Base-by-base conservation (phyloP, 2,113 vertebrate genomes). In the Salvelinus sp. region DNA sequence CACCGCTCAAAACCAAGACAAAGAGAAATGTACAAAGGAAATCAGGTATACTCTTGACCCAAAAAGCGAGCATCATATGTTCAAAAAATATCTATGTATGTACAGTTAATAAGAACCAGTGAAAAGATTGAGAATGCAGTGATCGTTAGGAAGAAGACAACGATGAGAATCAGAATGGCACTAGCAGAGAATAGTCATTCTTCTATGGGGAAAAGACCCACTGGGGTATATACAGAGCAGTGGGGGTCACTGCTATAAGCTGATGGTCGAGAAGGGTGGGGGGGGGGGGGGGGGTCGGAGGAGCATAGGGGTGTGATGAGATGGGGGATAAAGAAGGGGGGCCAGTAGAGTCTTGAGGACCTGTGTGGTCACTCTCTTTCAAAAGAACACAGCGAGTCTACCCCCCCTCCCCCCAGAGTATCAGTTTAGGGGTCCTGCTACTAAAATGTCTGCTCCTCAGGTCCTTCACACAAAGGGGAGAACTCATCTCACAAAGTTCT, bases 341-440 rank as follows among this genome's bases (percentile, higher is more conserved):
- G 38, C 0, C 38, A 44, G 9, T 44, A 69, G 38, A 10, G 30
- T 14, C 38, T 54, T 30, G 70, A 18, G 74, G 81, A 82, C 76
- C 82, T 72, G 87, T 83, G 83, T 85, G 79, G 86, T 86, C 83
- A 85, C 77, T 72, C 82, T 81, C 73, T 54, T 63, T 76, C 72
- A 58, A 50, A 69, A 76, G 77, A 76, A 68, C 66, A 76, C 76
- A 72, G 64, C 74, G 3, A 69, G 33, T 57, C 66, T 22, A 18
- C 50, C 16, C 69, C 48, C 62, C 14, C n/a, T 13, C 50, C 16
- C 69, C 62, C 14, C n/a, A 74, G 18, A 69, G 68, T 20, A 86
- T 85, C 84, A 89, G 83, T 78, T 83, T 76, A 72, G 79, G 76
- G 72, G 66, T 71, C 69, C 18, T 63, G 57, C 47, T 65, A 22